Conservation (phyloP, 2,797 vertebrate species). For the Neosalanx taihuensis region DNA sequence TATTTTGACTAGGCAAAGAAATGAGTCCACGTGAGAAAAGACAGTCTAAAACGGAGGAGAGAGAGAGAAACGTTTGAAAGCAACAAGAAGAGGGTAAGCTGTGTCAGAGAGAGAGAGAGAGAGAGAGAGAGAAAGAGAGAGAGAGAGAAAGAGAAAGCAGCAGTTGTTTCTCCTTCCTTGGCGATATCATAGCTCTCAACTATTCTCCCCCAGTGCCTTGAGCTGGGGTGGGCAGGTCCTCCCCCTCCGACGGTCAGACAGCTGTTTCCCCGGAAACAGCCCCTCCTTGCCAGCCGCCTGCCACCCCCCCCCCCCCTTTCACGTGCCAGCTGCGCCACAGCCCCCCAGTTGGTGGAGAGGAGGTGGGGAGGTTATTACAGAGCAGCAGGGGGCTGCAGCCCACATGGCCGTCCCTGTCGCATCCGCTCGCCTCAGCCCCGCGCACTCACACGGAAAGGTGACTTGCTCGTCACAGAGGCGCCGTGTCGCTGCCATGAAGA, state of each 20-base stretch:
- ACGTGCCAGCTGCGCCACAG: conserved; percentile 39
- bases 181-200: not conserved
- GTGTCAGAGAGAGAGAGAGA: not conserved
- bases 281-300: conserved; percentile 30
- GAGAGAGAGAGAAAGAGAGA: not conserved
- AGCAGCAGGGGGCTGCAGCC: conserved; percentile 13
- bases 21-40: not conserved
- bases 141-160: conserved; percentile 12
- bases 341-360: conserved; percentile 15
- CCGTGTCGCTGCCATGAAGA: not conserved
- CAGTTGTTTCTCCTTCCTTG: conserved; percentile 16
- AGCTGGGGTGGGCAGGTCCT: conserved; percentile 4
- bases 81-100: too few relatives aligned
- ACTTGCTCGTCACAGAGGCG: conserved; percentile 14
- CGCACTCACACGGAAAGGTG: conserved; percentile 42
- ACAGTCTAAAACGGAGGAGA: not conserved
- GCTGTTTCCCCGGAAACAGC: conserved; percentile 44
- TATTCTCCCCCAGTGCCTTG: not conserved
- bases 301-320: too few relatives aligned
- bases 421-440: conserved; percentile 26
- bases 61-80: not conserved
- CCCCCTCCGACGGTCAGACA: conserved; percentile 34
- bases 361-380: conserved; percentile 15
- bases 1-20: not conserved
- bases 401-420: conserved; percentile 22